These are phyloP conservation scores for Argyra leucocephala DNA, from an alignment of 2,888 invertebrate species.

Conservation along the genomic window DNA sequence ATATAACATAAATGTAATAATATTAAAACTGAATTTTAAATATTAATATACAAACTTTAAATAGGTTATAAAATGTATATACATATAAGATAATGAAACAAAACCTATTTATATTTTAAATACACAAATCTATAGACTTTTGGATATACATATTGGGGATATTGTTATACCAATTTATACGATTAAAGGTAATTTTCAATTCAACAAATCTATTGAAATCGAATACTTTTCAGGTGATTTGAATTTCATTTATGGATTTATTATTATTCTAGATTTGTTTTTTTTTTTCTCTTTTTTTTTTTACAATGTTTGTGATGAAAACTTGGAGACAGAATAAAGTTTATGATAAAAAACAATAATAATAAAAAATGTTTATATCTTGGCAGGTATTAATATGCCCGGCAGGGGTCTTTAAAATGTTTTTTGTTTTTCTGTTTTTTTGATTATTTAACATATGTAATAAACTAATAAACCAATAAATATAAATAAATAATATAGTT, in stretches of 20 bases:
- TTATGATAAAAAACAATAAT: not conserved
- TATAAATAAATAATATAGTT: not conserved
- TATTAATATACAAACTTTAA: too few relatives aligned
- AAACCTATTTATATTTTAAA: too few relatives aligned
- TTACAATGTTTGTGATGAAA: not conserved
- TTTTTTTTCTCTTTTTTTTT: not conserved
- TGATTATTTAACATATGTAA: not conserved
- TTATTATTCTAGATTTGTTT: not conserved
- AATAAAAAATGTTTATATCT: not conserved
- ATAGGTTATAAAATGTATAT: too few relatives aligned
- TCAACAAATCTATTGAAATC: not conserved
- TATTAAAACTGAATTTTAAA: too few relatives aligned
- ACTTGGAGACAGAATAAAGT: not conserved
- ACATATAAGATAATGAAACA: too few relatives aligned
- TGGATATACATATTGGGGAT: too few relatives aligned
- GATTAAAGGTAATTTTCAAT: not conserved
- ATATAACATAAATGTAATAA: too few relatives aligned
- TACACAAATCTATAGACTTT: too few relatives aligned
- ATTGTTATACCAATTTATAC: not conserved
- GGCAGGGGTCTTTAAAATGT: not conserved
- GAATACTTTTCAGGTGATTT: slow-evolving; percentile 3
- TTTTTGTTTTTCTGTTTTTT: not conserved
- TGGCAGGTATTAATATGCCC: slow-evolving; percentile 3
- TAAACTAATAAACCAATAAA: slow-evolving; percentile 6
- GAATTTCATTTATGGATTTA: not conserved